These are phyloP conservation scores for Carcina quercana DNA, from an alignment of 2,888 invertebrate species.

Conservation along the genomic window DNA sequence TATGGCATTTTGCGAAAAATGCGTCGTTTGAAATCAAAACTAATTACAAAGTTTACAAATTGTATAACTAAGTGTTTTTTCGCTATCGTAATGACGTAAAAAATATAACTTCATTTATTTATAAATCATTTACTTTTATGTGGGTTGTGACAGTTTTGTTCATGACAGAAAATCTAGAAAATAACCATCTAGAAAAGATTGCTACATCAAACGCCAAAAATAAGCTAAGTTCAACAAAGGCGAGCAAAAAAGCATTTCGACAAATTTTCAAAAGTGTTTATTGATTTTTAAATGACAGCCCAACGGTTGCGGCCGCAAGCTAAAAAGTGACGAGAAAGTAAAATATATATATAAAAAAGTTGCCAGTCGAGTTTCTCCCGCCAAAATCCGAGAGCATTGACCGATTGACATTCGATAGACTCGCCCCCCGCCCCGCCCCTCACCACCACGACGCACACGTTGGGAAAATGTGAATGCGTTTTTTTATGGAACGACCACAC, in stretches of 20 bases:
- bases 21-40: too few relatives aligned
- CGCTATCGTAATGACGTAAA: too few relatives aligned
- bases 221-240: background rate
- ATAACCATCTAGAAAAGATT: background rate
- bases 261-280: background rate
- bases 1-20: too few relatives aligned
- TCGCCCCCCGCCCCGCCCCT: too few relatives aligned
- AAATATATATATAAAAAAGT: constrained; percentile 68
- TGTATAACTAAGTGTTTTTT: too few relatives aligned
- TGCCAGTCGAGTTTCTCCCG: constrained; percentile 64
- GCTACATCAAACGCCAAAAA: background rate
- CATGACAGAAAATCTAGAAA: background rate
- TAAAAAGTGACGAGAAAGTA: constrained; percentile 51
- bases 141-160: background rate
- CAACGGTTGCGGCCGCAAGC: too few relatives aligned
- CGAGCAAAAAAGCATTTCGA: background rate
- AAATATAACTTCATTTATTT: too few relatives aligned
- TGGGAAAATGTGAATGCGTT: constrained; percentile 1
- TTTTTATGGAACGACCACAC: too few relatives aligned
- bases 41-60: too few relatives aligned
- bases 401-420: constrained; percentile 65
- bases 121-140: too few relatives aligned
- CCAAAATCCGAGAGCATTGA: constrained; percentile 65
- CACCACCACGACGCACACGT: constrained; percentile 2
- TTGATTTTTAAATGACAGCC: too few relatives aligned